phyloP scores from a whole-genome alignment of 64 coral and sea anemone species.

The Porites lutea region DNA sequence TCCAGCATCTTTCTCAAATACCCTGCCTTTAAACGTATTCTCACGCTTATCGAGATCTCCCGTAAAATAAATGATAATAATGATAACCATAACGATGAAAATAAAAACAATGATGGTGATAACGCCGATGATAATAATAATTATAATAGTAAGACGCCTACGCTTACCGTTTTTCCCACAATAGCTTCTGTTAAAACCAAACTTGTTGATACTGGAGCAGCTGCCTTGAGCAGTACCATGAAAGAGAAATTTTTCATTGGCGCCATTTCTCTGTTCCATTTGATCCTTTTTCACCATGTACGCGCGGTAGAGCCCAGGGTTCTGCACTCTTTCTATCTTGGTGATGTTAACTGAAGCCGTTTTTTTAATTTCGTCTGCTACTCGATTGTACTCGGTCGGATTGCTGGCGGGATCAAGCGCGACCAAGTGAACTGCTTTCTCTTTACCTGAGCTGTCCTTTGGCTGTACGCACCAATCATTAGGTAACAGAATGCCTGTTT shows the following conservation, averaged over 20 bases:
- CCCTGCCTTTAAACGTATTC: too few relatives aligned
- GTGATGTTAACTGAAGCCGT: conserved; percentile 24
- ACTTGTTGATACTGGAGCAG: conserved; percentile 45
- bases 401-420: not conserved
- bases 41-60: too few relatives aligned
- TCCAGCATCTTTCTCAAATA: too few relatives aligned
- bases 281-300: conserved; percentile 34
- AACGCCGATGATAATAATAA: too few relatives aligned
- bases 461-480: conserved; percentile 33
- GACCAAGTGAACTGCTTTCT: conserved; percentile 28
- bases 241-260: conserved; percentile 50
- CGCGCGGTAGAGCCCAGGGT: conserved; percentile 21
- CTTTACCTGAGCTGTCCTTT: conserved; percentile 8
- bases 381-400: conserved; percentile 10
- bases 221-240: conserved; percentile 55
- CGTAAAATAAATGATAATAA: too few relatives aligned
- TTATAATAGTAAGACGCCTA: not conserved
- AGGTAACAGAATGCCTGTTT: conserved; percentile 40
- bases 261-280: conserved; percentile 19
- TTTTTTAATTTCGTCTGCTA: conserved; percentile 33
- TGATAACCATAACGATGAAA: too few relatives aligned
- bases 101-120: too few relatives aligned
- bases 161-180: conserved; percentile 54
- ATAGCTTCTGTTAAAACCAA: conserved; percentile 65
- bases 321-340: conserved; percentile 57